phyloP scores from a whole-genome alignment of 2,888 invertebrate species.

The Folsomia candida region DNA sequence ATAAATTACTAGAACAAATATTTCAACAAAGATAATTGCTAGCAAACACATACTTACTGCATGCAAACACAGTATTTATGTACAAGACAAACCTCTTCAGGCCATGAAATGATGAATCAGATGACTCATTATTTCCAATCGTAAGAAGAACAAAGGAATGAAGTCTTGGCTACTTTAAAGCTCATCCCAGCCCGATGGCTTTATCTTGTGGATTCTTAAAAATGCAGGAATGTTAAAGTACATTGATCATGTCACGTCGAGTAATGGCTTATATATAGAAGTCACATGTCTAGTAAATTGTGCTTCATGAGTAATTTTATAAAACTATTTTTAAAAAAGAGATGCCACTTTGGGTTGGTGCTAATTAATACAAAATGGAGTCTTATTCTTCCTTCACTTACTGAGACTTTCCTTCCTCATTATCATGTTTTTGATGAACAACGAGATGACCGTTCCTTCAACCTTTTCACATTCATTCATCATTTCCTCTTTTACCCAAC shows the following conservation, averaged over 20 bases:
- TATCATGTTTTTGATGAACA: not conserved
- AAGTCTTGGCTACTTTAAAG: no score
- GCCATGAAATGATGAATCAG: no score
- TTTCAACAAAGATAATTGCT: not conserved
- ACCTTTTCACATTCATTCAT: not conserved
- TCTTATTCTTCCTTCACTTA: slow-evolving; percentile 28
- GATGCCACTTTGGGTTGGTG: slow-evolving; percentile 16
- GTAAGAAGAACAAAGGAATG: no score
- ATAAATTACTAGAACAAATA: not conserved
- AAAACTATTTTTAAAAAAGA: not conserved
- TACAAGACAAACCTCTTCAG: not conserved
- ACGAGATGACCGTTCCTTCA: not conserved
- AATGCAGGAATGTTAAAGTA: no score
- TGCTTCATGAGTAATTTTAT: no score
- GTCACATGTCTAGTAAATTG: no score
- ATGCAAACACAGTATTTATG: no score
- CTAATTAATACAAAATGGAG: slow-evolving; percentile 34
- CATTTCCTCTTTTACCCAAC: not conserved
- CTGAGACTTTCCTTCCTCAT: slow-evolving; percentile 1
- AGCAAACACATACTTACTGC: not conserved
- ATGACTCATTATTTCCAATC: no score
- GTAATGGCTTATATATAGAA: no score
- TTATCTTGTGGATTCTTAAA: no score
- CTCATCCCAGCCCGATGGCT: no score
- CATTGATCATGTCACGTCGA: no score